A percentile compares a stretch with the other conserved stretches of the same genome.
Evolutionary conservation across 2,888 invertebrate genomes (phyloP).

Genomic region (Ditula angustiorana): DNA sequence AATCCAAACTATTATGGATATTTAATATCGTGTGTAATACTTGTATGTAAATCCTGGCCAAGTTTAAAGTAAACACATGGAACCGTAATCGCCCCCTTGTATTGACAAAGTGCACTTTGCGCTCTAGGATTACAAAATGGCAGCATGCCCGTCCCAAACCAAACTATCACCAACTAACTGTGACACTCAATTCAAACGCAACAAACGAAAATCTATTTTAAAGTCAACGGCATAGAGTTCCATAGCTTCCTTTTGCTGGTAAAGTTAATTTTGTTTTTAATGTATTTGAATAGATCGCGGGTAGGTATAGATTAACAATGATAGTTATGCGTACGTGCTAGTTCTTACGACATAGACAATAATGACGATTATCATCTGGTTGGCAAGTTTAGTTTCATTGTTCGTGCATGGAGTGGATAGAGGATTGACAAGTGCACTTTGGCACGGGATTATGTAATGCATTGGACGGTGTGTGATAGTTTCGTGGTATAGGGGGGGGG

Average conservation of each 20-base stretch:
- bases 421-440: constrained; percentile 80
- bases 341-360: neutral
- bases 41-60: constrained; percentile 19
- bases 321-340: neutral
- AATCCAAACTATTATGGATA: no score
- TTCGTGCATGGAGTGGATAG: constrained; percentile 56
- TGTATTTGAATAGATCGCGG: constrained; percentile 69
- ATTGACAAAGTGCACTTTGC: constrained; percentile 75
- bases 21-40: neutral
- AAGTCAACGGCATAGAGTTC: constrained; percentile 22
- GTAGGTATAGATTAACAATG: constrained; percentile 17
- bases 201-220: constrained; percentile 44
- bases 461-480: constrained; percentile 50
- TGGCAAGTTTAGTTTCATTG: constrained; percentile 46
- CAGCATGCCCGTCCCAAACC: constrained; percentile 55
- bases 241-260: neutral
- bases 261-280: constrained; percentile 39
- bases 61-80: constrained; percentile 35
- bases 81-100: constrained; percentile 52
- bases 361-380: neutral
- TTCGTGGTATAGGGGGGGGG: constrained; percentile 48
- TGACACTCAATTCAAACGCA: constrained; percentile 25
- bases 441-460: constrained; percentile 69
- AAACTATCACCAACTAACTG: constrained; percentile 60
- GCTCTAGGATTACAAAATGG: constrained; percentile 75